These are phyloP conservation scores for Dasyurus viverrinus DNA, from an alignment of 2,113 vertebrate species.

Conservation along the genomic window DNA sequence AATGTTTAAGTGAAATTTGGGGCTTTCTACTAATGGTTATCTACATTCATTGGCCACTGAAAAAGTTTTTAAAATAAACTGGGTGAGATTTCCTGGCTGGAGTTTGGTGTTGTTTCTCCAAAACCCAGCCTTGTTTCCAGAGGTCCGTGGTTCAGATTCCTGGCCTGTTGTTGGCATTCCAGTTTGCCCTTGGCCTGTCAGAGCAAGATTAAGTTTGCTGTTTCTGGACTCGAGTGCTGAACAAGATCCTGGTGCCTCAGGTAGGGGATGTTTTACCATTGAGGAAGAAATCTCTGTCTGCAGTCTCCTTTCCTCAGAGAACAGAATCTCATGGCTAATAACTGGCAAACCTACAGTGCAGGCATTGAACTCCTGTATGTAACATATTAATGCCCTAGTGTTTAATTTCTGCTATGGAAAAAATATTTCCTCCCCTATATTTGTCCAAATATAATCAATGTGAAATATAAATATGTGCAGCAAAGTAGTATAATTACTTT, in stretches of 20 bases:
- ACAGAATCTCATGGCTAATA: constrained; percentile 71
- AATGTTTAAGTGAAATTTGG: constrained; percentile 40
- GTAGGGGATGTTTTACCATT: constrained; percentile 83
- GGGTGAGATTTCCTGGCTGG: constrained; percentile 83
- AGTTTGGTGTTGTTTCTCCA: constrained; percentile 70
- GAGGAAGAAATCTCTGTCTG: constrained; percentile 82
- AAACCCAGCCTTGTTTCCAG: constrained; percentile 79
- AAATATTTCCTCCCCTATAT: constrained; percentile 73
- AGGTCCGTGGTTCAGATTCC: constrained; percentile 83
- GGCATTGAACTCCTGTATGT: constrained; percentile 70
- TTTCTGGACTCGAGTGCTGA: constrained; percentile 83
- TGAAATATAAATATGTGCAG: constrained; percentile 51
- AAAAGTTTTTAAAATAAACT: constrained; percentile 79
- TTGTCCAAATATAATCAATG: constrained; percentile 51
- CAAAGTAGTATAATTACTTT: constrained; percentile 55
- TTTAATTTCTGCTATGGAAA: constrained; percentile 75
- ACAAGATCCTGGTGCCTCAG: constrained; percentile 85
- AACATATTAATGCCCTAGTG: constrained; percentile 63
- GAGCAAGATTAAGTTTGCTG: constrained; percentile 87
- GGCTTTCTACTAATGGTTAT: constrained; percentile 43
- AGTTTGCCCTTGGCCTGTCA: constrained; percentile 81
- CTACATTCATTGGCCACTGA: constrained; percentile 58
- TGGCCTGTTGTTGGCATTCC: constrained; percentile 80
- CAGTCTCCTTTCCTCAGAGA: constrained; percentile 65
- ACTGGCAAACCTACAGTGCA: constrained; percentile 64